Evolutionary conservation across 2,888 invertebrate species (phyloP), one percentile per base, ranked within the genome.

Genomic region (Tenthredo distinguenda): DNA sequence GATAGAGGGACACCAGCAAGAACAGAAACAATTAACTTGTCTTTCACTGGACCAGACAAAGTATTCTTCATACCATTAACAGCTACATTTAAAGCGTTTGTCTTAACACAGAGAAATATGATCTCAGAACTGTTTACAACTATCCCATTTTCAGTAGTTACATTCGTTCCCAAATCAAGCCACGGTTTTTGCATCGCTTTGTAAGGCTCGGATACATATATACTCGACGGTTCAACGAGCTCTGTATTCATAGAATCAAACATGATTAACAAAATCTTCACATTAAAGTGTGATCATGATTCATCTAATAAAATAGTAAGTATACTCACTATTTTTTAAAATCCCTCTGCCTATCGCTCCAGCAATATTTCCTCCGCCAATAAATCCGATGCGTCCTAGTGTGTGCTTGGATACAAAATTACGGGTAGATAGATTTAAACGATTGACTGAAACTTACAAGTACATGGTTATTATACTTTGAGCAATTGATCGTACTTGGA

Each of bases 41-140:
- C 93, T 86, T 93, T 93, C 83, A 87, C 86, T n/a, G 88, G 85
- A 34, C 87, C 86, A 76, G 87, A 85, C 71, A 91, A 85, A 82
- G 94, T 90, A 85, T 93, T 91, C 71, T 90, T 90, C 31, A 95
- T 90, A 88, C 94, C 94, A 6, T 93, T 91, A 5, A 96, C 92
- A 76, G 96, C 95, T 26, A 92, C 92, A 15, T 94, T 92, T 40
- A 98, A 94, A 87, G 97, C 95, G 89, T 96, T 95, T 0, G 98
- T 98, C 92, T 99, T 99, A 0, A 98, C 96, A 81, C 97, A 97
- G 87, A 99, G 93, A 88, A 99, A 96, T 88, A 98, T 95, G 43
- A 98, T 94, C 89, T 97, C 96, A 90, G 96, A 95, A 92, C 94
- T 91, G 88, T 93, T 89, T 90, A 95, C 94, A 4, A 98, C 95